These are phyloP conservation scores for Nebria salina DNA, from an alignment of 2,888 invertebrate genomes.

Conservation along the genomic window DNA sequence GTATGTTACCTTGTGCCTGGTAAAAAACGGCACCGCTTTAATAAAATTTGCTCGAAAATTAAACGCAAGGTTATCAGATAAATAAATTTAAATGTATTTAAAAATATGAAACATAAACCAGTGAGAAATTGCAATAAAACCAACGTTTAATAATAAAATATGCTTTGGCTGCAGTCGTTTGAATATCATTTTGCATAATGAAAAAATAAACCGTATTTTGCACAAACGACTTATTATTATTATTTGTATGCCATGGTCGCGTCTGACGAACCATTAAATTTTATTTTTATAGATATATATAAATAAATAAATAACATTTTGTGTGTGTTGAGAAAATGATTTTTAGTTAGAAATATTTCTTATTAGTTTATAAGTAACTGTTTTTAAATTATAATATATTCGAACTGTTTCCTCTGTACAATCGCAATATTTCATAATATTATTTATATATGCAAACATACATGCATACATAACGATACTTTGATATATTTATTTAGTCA, in stretches of 20 bases:
- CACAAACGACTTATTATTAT: not conserved
- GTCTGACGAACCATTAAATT: not conserved
- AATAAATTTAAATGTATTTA: constrained; percentile 1
- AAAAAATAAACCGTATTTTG: not conserved
- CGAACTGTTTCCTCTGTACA: not conserved
- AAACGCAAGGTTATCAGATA: not conserved
- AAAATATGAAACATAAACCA: not conserved
- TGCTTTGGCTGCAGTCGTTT: not conserved
- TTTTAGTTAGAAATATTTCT: not conserved
- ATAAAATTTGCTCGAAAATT: not conserved
- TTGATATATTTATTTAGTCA: not conserved
- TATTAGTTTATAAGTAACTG: not conserved
- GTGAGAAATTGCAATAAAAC: not conserved
- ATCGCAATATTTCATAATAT: not conserved
- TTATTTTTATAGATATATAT: not conserved
- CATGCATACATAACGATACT: not conserved
- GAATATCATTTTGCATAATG: not conserved
- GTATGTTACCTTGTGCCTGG: not conserved
- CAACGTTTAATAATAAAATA: not conserved
- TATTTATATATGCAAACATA: not conserved
- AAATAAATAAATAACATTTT: not conserved
- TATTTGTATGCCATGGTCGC: too few relatives aligned
- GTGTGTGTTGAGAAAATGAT: not conserved
- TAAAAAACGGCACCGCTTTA: not conserved
- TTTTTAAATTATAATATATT: not conserved